Percentiles rank a stretch among this genome's conserved stretches.
Conservation (phyloP, 2,888 invertebrate species). For the Plusia festucae region DNA sequence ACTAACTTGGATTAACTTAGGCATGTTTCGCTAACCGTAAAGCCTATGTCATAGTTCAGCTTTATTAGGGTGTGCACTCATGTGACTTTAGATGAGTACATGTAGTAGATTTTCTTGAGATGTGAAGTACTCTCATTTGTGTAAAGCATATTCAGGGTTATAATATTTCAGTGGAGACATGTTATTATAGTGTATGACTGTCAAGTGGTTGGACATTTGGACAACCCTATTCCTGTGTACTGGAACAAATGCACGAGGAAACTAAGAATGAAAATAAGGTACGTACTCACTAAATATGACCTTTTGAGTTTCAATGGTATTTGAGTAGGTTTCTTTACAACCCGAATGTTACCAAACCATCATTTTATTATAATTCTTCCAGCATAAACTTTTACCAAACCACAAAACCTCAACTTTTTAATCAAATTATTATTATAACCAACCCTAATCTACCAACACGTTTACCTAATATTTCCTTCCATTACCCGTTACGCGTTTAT, state of each 20-base stretch:
- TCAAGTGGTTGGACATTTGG: background rate
- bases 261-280: background rate
- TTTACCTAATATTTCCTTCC: slow-evolving; percentile 21
- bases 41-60: slow-evolving; percentile 39
- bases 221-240: background rate
- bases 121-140: background rate
- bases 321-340: background rate
- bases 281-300: background rate
- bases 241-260: background rate
- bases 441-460: background rate
- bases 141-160: background rate
- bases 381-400: too few relatives aligned
- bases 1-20: slow-evolving; percentile 53
- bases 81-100: background rate
- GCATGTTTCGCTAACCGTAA: slow-evolving; percentile 43
- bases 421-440: background rate
- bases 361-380: too few relatives aligned
- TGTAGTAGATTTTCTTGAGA: background rate
- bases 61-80: slow-evolving; percentile 17
- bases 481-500: slow-evolving; percentile 43
- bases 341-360: background rate
- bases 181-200: background rate
- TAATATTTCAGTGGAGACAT: background rate
- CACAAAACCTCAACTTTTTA: background rate
- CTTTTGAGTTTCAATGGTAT: background rate